A percentile compares a stretch with the other conserved stretches of the same genome.
Conservation (phyloP, 2,113 vertebrate species). For the Syrrhaptes paradoxus region DNA sequence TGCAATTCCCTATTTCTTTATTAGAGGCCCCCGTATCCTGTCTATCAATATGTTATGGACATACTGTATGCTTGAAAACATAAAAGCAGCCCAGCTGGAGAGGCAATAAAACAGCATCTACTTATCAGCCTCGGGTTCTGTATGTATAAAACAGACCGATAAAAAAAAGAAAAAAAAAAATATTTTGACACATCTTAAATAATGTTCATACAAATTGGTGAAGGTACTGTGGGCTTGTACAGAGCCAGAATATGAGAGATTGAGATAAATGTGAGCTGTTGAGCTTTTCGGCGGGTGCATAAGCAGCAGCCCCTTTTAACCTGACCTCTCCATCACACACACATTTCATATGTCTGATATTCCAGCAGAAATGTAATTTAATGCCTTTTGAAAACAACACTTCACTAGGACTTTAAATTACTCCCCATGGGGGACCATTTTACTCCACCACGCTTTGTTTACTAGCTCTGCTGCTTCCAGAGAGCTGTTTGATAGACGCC, state of each 20-base stretch:
- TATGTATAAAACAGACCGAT: neutral
- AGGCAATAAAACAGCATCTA: neutral
- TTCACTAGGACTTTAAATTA: constrained; percentile 41
- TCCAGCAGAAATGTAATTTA: constrained; percentile 8
- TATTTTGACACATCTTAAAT: neutral
- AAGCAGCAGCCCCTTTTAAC: neutral
- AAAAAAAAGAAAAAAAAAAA: neutral
- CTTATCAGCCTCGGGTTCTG: neutral
- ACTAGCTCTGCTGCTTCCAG: constrained; percentile 22
- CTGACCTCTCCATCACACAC: neutral
- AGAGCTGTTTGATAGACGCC: constrained; percentile 35
- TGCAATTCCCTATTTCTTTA: neutral
- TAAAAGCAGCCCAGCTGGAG: neutral
- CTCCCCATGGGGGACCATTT: constrained; percentile 43
- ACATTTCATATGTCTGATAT: neutral
- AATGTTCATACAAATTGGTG: neutral
- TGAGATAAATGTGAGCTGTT: neutral
- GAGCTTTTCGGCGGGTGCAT: neutral
- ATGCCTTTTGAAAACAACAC: constrained; percentile 40
- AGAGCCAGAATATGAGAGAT: neutral
- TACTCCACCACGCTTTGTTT: constrained; percentile 40
- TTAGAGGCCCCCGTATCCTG: neutral
- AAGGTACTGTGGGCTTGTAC: neutral
- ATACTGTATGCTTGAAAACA: neutral
- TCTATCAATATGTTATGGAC: neutral